Evolutionary conservation across 2,113 vertebrate genomes (phyloP).

Genomic region (Ptychochromis oligacanthus): DNA sequence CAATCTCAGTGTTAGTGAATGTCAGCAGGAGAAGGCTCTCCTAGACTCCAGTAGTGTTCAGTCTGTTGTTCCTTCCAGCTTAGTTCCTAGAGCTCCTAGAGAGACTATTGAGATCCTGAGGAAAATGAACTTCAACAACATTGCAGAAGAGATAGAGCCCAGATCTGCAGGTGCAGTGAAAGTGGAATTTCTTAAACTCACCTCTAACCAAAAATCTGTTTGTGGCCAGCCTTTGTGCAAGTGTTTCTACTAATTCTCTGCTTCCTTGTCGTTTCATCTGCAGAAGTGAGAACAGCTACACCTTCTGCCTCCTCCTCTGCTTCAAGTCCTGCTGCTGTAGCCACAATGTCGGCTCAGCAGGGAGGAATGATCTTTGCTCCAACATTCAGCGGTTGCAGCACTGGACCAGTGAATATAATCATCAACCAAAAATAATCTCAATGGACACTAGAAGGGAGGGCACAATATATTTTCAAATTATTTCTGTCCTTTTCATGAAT

Average conservation of each 20-base stretch:
- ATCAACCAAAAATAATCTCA: not conserved
- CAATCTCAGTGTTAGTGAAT: not conserved
- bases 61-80: not conserved
- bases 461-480: not conserved
- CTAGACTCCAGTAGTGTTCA: not conserved
- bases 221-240: not conserved
- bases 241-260: not conserved
- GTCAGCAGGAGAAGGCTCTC: not conserved
- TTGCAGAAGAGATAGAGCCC: not conserved
- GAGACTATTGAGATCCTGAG: conserved; percentile 15
- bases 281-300: not conserved
- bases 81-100: not conserved
- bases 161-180: conserved; percentile 17
- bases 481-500: not conserved
- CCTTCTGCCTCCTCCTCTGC: not conserved
- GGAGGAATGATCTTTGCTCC: conserved; percentile 30
- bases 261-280: not conserved
- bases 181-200: not conserved
- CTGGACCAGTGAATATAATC: conserved; percentile 13
- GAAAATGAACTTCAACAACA: not conserved
- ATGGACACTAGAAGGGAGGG: not conserved
- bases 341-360: not conserved
- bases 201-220: no score
- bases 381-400: accelerated
- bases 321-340: not conserved